Base-by-base conservation (phyloP, 1,140 invertebrate genomes). In the Macrocentrus cingulum region DNA sequence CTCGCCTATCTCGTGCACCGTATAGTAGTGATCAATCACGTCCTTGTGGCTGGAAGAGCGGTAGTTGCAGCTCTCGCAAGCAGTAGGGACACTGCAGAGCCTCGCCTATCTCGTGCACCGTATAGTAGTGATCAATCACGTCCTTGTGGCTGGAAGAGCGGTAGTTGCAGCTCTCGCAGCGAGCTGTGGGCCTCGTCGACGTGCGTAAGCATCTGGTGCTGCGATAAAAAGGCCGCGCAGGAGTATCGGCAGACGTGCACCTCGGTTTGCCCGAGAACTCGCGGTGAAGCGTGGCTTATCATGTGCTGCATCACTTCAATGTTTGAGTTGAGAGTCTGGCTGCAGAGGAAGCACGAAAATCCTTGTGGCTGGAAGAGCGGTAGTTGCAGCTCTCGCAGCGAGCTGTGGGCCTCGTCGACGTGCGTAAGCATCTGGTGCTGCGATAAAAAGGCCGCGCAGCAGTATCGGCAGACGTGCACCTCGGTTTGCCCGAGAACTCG, bases 361-460 rank as follows among this genome's bases (percentile, higher is more conserved):
- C n/a, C n/a, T n/a, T 93, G 93, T 1, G 91, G 91, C 74, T 92
- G 82, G 72, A 93, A 91, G 2, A 85, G 81, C 18, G 86, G 86
- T 56, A 83, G 81, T 77, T 94, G 91, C 59, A 84, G 18, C 68
- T 71, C 18, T 75, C 62, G 19, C 77, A 80, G 78, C 32, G 67
- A 73, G 36, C 76, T 79, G 19, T 80, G 77, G 8, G 73, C 59
- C 61, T 80, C 78, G 0, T 70, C 59, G 15, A 80, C 65, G 22
- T 80, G 78, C 8, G 71, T 75, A 4, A 61, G 57, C 64, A 78
- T 71, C 46, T 78, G 77, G 63, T 77, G 74, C 16, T 72, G 70
- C 0, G 78, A 71, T 1, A 76, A 77, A 36, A 80, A 76, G 3
- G 75, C 71, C 9, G 74, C 71, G 44, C 77, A 80, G 50, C 78